A percentile compares a stretch with the other conserved stretches of the same genome.
phyloP scores from a whole-genome alignment of 1,140 invertebrate species.

The Plectrocnemia conspersa region DNA sequence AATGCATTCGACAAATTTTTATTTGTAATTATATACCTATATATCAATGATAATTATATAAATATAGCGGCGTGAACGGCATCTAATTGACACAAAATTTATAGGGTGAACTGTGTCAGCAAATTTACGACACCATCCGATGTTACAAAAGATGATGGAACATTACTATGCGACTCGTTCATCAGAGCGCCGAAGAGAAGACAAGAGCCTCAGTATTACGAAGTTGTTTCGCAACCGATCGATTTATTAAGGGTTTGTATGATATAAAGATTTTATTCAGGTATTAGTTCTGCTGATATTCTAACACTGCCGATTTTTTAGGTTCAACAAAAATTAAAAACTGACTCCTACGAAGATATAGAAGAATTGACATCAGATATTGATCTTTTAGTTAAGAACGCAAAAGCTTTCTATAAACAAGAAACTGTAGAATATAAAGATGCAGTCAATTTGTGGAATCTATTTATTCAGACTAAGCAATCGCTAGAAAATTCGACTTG shows the following conservation, averaged over 20 bases:
- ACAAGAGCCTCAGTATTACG: slow-evolving; percentile 85
- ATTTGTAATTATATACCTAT: neutral
- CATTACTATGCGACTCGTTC: slow-evolving; percentile 87
- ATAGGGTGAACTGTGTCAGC: slow-evolving; percentile 82
- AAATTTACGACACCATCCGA: slow-evolving; percentile 86
- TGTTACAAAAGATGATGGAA: slow-evolving; percentile 90
- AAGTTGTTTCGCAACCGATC: slow-evolving; percentile 88
- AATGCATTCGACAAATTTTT: too few relatives aligned
- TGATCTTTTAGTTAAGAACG: slow-evolving; percentile 84
- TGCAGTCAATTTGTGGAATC: slow-evolving; percentile 84
- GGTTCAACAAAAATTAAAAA: slow-evolving; percentile 94
- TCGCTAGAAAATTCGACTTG: slow-evolving; percentile 42
- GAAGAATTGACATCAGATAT: slow-evolving; percentile 84
- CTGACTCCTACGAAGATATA: slow-evolving; percentile 87
- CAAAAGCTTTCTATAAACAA: slow-evolving; percentile 89
- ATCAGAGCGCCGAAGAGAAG: slow-evolving; percentile 88
- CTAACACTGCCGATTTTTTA: slow-evolving; percentile 21
- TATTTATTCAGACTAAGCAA: slow-evolving; percentile 61
- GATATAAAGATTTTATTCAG: slow-evolving; percentile 8
- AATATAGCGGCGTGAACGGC: neutral
- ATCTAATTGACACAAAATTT: slow-evolving; percentile 33
- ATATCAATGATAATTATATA: neutral
- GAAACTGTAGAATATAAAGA: slow-evolving; percentile 85
- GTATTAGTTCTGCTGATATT: slow-evolving; percentile 4
- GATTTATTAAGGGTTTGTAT: slow-evolving; percentile 72